Evolutionary conservation across 2,888 invertebrate species (phyloP), one percentile per base, ranked within the genome.

Genomic region (Cephonodes hylas): DNA sequence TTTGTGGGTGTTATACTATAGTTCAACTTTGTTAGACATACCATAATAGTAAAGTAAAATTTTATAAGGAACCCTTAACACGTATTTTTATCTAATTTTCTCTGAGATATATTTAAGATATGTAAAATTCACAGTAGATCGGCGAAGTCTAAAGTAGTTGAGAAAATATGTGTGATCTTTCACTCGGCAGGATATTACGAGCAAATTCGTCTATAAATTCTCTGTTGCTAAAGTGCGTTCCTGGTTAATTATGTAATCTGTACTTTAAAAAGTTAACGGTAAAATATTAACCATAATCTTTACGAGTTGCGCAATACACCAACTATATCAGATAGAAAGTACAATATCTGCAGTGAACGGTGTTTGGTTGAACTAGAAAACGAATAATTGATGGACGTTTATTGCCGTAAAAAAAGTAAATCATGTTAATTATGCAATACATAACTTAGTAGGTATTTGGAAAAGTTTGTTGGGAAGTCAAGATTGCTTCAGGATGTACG

Each of bases 251-350:
- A 48, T 15, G 15, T 48, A 48, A 48, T 48, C 22, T 10, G 4
- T 3, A 5, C 22, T 45, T 13, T 10, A 15, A 27, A 15, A 27
- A 15, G n/a, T 1, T 27, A 27, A 3, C 76, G 76, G 31, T 69
- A 75, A 77, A 75, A 77, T 71, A 64, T 77, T 73, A 74, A 75
- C 74, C 75, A 75, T 80, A 79, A 82, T 81, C 80, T 80, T 66
- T 66, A 18, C 31, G 18, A 18, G 79, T 84, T 84, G 76, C 79
- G 81, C 83, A 85, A 86, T 84, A 76, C 75, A 77, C 53, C 53
- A 53, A 77, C 69, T 72, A 80, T 90, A 90, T 90, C 88, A 79
- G 89, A 89, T 90, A 84, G 89, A 91, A 91, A 91, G 89, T 87
- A 79, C 72, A 78, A 77, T 75, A 73, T 73, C 53, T 53, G 10